phyloP scores from a whole-genome alignment of 2,797 vertebrate genomes.

The Chaenodraco wilsoni region DNA sequence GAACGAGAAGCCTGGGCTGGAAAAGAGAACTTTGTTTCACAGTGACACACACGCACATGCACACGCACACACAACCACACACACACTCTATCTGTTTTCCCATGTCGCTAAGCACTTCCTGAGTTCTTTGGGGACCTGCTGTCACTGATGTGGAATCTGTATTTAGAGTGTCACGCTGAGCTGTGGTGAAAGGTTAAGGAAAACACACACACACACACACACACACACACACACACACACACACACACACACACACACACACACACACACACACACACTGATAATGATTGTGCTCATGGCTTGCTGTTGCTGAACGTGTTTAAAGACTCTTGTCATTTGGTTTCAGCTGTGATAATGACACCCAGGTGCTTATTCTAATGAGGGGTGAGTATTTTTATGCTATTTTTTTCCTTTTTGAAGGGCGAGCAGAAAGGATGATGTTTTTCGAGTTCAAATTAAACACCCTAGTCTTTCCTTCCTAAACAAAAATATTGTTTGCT shows the following conservation, averaged over 20 bases:
- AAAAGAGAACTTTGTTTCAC: slow-evolving; percentile 66
- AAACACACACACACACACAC: slow-evolving; percentile 11
- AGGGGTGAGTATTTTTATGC: slow-evolving; percentile 30
- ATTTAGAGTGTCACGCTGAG: slow-evolving; percentile 64
- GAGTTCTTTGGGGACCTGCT: slow-evolving; percentile 61
- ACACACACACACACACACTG: slow-evolving; percentile 13
- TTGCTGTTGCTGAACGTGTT: slow-evolving; percentile 52
- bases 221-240: slow-evolving; percentile 13
- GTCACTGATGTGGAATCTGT: slow-evolving; percentile 70
- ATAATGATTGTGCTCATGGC: slow-evolving; percentile 47
- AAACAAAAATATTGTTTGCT: not conserved
- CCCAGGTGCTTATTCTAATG: slow-evolving; percentile 69
- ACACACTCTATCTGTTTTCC: slow-evolving; percentile 23
- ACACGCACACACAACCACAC: slow-evolving; percentile 3
- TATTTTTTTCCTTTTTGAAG: not conserved
- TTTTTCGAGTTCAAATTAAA: slow-evolving; percentile 27
- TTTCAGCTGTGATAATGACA: slow-evolving; percentile 70
- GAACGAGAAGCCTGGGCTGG: slow-evolving; percentile 59
- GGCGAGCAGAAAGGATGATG: not conserved
- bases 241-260: slow-evolving; percentile 24
- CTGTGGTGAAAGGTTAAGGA: slow-evolving; percentile 56
- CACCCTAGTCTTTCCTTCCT: not conserved
- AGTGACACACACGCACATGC: slow-evolving; percentile 33
- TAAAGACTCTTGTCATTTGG: slow-evolving; percentile 51
- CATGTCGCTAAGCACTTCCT: slow-evolving; percentile 48